Percentiles rank a stretch among this genome's conserved stretches.
These are phyloP conservation scores for Caenorhabditis sulstoni DNA, from an alignment of 2,888 invertebrate species.

Conservation along the genomic window DNA sequence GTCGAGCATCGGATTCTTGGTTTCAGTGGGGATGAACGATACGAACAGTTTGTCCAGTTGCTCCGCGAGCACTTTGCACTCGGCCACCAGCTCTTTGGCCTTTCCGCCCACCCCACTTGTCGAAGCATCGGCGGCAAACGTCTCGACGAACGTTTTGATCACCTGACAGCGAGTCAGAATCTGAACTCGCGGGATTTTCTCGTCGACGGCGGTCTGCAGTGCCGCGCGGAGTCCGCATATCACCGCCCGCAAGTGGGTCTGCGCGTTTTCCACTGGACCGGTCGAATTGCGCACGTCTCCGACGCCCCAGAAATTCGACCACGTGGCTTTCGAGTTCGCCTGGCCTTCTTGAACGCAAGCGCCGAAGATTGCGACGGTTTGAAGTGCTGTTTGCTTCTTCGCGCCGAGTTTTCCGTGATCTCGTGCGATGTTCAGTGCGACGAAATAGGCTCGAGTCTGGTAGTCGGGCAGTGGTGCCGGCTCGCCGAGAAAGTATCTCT, in stretches of 20 bases:
- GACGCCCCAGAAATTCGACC: neutral
- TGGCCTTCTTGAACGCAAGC: neutral
- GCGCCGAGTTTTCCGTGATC: neutral
- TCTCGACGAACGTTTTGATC: neutral
- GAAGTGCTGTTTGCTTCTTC: neutral
- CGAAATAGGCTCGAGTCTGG: neutral
- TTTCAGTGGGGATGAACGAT: neutral
- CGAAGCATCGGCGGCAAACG: no score
- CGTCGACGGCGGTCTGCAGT: neutral
- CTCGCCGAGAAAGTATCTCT: slow-evolving; percentile 6
- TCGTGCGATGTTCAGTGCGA: neutral
- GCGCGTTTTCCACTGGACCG: neutral
- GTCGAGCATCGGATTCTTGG: neutral
- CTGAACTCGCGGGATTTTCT: neutral
- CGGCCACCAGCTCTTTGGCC: neutral
- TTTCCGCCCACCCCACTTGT: no score
- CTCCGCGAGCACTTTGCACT: neutral
- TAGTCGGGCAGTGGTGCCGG: neutral
- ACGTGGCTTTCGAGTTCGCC: neutral
- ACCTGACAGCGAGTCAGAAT: neutral
- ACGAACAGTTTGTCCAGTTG: neutral
- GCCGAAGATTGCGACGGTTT: neutral
- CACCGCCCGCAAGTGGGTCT: neutral
- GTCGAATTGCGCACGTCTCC: neutral
- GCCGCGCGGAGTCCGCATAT: neutral